Conservation (phyloP, 2,888 invertebrate species). For the Corythucha ciliata region DNA sequence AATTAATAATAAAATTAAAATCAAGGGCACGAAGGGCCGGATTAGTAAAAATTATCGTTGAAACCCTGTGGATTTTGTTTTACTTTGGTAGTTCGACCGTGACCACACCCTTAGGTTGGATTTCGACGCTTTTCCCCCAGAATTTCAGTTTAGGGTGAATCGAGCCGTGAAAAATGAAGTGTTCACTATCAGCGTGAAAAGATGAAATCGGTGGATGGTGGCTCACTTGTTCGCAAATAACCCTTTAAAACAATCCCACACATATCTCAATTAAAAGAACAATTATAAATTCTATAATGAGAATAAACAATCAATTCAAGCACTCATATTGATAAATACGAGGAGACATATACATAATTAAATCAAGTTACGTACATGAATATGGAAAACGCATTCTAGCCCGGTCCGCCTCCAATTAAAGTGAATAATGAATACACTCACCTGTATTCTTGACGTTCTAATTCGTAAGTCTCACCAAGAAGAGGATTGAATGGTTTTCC, state of each 20-base stretch:
- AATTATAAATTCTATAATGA: constrained; percentile 5
- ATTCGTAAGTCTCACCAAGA: constrained; percentile 88
- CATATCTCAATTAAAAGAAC: background rate
- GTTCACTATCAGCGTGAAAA: constrained; percentile 78
- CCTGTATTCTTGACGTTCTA: constrained; percentile 66
- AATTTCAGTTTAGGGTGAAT: constrained; percentile 92
- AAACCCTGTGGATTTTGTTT: constrained; percentile 24
- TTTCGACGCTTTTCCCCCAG: constrained; percentile 91
- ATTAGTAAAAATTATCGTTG: background rate
- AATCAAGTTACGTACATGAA: background rate
- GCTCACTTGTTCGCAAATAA: constrained; percentile 83
- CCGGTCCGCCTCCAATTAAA: background rate
- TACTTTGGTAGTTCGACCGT: constrained; percentile 76
- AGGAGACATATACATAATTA: background rate
- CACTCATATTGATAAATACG: too few relatives aligned
- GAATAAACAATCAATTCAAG: constrained; percentile 14
- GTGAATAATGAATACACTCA: constrained; percentile 33
- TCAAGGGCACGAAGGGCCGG: too few relatives aligned
- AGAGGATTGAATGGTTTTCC: constrained; percentile 97
- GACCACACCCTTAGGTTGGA: constrained; percentile 83
- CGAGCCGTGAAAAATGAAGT: constrained; percentile 83
- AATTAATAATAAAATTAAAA: too few relatives aligned
- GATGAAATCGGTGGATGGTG: constrained; percentile 96
- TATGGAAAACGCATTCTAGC: too few relatives aligned
- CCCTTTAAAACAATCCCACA: constrained; percentile 47